phyloP scores from a whole-genome alignment of 64 coral and sea anemone genomes.

The Acropora tenuis region DNA sequence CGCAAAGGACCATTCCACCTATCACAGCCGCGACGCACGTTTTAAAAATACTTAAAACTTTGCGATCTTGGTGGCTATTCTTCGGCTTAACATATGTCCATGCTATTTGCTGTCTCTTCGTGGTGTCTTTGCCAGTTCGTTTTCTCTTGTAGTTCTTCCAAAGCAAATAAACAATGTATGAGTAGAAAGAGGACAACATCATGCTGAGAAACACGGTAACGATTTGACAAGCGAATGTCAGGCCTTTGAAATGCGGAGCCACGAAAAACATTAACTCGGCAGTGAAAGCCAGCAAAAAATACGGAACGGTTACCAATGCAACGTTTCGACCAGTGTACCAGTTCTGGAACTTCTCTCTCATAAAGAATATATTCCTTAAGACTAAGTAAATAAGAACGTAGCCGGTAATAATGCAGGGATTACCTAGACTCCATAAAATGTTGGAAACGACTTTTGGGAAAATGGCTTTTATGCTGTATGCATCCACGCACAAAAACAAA shows the following conservation, averaged over 20 bases:
- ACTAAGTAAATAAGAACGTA: conserved; percentile 61
- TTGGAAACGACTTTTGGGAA: conserved; percentile 38
- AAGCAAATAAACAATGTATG: conserved; percentile 47
- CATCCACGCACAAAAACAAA: conserved; percentile 44
- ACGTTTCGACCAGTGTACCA: conserved; percentile 72
- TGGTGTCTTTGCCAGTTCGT: not conserved
- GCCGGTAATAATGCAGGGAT: conserved; percentile 62
- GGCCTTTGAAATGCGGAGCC: conserved; percentile 18
- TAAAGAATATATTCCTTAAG: conserved; percentile 63
- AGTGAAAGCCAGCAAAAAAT: conserved; percentile 51
- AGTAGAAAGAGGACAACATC: conserved; percentile 40
- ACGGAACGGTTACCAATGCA: conserved; percentile 43
- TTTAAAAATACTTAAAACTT: conserved; percentile 37
- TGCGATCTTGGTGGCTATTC: not conserved
- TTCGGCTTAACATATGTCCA: not conserved
- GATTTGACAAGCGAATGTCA: conserved; percentile 61
- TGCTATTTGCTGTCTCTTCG: not conserved
- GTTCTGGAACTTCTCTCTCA: conserved; percentile 64
- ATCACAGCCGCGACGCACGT: conserved; percentile 54
- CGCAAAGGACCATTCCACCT: conserved; percentile 34
- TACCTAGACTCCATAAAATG: conserved; percentile 50
- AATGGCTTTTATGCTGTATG: conserved; percentile 51
- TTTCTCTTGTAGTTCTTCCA: conserved; percentile 56
- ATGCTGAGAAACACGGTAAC: conserved; percentile 42
- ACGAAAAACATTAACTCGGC: conserved; percentile 45